Evolutionary conservation across 2,888 invertebrate species (phyloP), one percentile per base, ranked within the genome.

Genomic region (Acanthopleura granulata): DNA sequence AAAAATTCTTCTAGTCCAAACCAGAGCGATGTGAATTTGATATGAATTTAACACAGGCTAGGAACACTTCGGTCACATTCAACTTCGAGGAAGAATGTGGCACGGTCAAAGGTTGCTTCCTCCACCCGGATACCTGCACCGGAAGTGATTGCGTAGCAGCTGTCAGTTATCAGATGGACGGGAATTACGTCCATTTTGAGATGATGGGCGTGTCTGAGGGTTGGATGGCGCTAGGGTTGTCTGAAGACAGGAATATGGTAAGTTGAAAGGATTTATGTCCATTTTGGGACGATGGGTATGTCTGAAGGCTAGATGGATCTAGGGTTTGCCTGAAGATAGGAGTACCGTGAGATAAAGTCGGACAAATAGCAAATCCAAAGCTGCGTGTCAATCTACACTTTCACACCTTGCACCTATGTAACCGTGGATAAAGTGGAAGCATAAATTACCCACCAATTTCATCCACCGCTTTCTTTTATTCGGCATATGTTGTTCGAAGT

Each of bases 61-160:
- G 25, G 16, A 66, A 66, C 25, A 27, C 66, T 1, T 27, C 25
- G 6, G 14, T 66, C 6, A 66, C 66, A 6, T 27, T 27, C 25
- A 66, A 66, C 29, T 66, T 66, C 14, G 66, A 16, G 62, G 66
- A 51, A 6, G 71, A 49, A 0, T 77, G 77, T 61, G 62, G 72
- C 11, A 14, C n/a, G 30, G 18, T n/a, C 40, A 77, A 77, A 62
- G 77, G 74, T 4, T 77, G 77, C 62, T 73, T 74, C 30, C 61
- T 74, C 25, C 49, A 72, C 22, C 77, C 77, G 29, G 72, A 57
- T 0, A n/a, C 74, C n/a, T 76, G 76, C 51, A 12, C 49, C 22
- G 76, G 76, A 3, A 16, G 51, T 12, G 74, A 77, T 22, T 77
- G 77, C 40, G 12, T 18, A 16, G 62, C 70, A 0, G 74, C 50